Evolutionary conservation across 53 echinoderm and acorn worm genomes (phyloP).

Genomic region (Hippasteria phrygiana): DNA sequence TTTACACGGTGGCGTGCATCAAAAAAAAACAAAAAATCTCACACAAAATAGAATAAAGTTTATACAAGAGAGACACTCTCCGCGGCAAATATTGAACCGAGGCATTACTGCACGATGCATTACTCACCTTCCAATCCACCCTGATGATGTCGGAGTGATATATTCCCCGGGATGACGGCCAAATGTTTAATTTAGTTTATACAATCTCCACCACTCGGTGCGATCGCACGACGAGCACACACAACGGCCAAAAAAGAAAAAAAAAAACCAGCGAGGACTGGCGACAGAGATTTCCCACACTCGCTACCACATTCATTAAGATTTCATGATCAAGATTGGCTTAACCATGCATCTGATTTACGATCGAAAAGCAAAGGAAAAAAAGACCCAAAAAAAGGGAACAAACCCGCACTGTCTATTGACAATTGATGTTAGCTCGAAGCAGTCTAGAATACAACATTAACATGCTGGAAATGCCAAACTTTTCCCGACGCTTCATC

Average conservation of each 20-base stretch:
- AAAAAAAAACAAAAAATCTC: too few relatives aligned
- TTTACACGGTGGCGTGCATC: too few relatives aligned
- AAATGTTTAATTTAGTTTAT: slow-evolving; percentile 18
- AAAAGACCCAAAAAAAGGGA: too few relatives aligned
- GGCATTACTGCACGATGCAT: neutral
- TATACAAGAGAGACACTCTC: neutral
- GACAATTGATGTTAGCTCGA: too few relatives aligned
- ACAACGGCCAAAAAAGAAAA: neutral
- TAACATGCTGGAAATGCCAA: too few relatives aligned
- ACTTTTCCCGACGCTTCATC: too few relatives aligned
- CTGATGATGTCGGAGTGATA: neutral
- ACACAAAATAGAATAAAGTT: too few relatives aligned
- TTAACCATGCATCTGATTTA: slow-evolving; percentile 8
- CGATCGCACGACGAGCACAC: neutral
- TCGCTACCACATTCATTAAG: neutral
- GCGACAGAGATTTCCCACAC: neutral
- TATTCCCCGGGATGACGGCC: neutral
- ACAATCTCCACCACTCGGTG: neutral
- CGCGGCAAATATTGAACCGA: neutral
- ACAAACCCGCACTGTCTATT: too few relatives aligned
- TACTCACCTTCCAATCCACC: neutral
- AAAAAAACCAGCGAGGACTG: neutral
- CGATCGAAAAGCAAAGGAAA: too few relatives aligned
- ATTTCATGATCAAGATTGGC: slow-evolving; percentile 21
- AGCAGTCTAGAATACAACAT: too few relatives aligned